phyloP scores from a whole-genome alignment of 2,113 vertebrate genomes.

The Elephas maximus region DNA sequence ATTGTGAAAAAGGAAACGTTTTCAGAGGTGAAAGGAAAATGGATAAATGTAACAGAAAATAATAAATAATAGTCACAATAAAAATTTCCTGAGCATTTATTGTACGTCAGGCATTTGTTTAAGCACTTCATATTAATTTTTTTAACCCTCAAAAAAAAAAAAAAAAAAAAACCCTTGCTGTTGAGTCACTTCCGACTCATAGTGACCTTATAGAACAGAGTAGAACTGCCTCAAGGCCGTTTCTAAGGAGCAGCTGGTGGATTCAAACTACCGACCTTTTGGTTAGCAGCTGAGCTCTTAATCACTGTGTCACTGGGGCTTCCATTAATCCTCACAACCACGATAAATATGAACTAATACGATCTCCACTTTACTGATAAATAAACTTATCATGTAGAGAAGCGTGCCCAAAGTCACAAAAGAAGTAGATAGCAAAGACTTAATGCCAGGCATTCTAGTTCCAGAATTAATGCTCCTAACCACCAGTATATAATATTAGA shows the following conservation, averaged over 20 bases:
- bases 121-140: neutral
- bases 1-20: neutral
- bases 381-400: neutral
- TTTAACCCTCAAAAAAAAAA: no score
- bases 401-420: neutral
- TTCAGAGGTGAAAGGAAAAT: neutral
- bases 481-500: neutral
- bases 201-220: no score
- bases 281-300: no score
- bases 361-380: neutral
- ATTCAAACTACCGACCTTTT: no score
- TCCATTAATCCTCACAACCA: neutral
- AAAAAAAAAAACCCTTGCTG: no score
- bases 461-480: neutral
- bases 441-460: neutral
- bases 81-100: constrained; percentile 23
- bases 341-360: neutral
- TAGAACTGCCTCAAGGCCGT: no score
- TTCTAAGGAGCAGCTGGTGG: no score
- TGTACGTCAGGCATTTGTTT: neutral
- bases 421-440: neutral
- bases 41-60: neutral
- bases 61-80: neutral
- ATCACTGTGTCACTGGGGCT: no score
- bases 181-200: neutral